Evolutionary conservation across 2,888 invertebrate species (phyloP).

Genomic region (Nephrotoma guestfalica): DNA sequence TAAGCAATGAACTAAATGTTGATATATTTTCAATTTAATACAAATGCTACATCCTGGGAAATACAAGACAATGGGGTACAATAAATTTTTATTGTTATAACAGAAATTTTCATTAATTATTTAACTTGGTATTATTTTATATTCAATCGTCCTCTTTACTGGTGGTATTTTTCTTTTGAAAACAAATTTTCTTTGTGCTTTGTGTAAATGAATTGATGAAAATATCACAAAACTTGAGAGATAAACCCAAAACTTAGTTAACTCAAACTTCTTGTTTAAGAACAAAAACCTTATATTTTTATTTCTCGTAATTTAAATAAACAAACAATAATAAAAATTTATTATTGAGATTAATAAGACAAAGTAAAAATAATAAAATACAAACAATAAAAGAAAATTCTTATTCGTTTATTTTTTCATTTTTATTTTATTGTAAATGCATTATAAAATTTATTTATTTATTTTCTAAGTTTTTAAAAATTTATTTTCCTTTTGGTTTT

Average conservation of each 20-base stretch:
- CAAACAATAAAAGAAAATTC: background rate
- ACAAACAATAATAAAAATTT: background rate
- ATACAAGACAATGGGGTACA: too few species aligned
- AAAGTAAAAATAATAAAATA: background rate
- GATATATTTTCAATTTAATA: slow-evolving; percentile 16
- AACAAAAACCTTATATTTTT: background rate
- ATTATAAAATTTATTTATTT: background rate
- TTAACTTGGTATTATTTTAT: background rate
- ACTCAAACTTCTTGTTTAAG: background rate
- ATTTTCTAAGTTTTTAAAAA: background rate
- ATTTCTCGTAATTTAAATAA: background rate
- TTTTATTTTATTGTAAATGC: background rate
- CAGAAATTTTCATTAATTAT: background rate
- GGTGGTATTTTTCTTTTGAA: background rate
- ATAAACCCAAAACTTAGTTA: background rate
- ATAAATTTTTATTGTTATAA: background rate
- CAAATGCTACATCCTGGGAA: too few species aligned
- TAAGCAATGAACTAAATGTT: slow-evolving; percentile 17
- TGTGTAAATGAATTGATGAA: background rate
- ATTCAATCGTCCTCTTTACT: background rate
- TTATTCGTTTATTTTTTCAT: background rate
- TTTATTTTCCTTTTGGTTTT: background rate
- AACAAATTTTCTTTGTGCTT: background rate
- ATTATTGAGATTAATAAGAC: background rate
- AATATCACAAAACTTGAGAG: background rate